These are phyloP conservation scores for Acleris literana DNA, from an alignment of 2,888 invertebrate species.

Conservation along the genomic window DNA sequence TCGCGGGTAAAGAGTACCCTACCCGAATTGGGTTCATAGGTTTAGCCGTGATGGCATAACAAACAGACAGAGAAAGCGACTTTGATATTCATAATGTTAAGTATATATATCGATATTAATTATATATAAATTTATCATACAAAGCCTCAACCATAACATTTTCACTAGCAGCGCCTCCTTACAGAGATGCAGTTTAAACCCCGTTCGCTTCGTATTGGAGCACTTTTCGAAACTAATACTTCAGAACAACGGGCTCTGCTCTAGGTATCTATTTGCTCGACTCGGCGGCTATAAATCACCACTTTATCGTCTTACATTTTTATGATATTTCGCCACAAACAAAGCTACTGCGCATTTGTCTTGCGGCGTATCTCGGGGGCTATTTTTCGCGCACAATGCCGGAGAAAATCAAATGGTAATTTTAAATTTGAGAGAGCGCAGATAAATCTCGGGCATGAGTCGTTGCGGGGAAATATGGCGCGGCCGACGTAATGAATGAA, in stretches of 20 bases:
- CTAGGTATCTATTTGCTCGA: slow-evolving; percentile 35
- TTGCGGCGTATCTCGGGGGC: slow-evolving; percentile 59
- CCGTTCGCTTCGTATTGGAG: no score
- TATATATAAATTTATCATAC: no score
- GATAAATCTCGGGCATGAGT: slow-evolving; percentile 32
- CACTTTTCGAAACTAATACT: not conserved
- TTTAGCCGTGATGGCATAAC: no score
- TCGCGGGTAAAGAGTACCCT: no score
- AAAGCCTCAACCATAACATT: no score
- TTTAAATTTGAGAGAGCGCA: slow-evolving; percentile 59
- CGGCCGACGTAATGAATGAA: slow-evolving; percentile 26
- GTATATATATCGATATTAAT: no score
- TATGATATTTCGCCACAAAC: slow-evolving; percentile 70
- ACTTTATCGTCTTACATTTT: slow-evolving; percentile 70
- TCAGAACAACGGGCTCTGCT: not conserved
- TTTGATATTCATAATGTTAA: no score
- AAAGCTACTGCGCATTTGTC: slow-evolving; percentile 70
- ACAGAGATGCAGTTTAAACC: no score
- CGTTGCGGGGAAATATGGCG: slow-evolving; percentile 28
- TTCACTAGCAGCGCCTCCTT: no score
- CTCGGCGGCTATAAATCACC: slow-evolving; percentile 55
- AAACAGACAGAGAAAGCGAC: no score
- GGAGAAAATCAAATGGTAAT: slow-evolving; percentile 67
- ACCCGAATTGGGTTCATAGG: no score
- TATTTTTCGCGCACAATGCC: slow-evolving; percentile 65